Evolutionary conservation across 2,113 vertebrate genomes (phyloP).

Genomic region (Cavia porcellus): DNA sequence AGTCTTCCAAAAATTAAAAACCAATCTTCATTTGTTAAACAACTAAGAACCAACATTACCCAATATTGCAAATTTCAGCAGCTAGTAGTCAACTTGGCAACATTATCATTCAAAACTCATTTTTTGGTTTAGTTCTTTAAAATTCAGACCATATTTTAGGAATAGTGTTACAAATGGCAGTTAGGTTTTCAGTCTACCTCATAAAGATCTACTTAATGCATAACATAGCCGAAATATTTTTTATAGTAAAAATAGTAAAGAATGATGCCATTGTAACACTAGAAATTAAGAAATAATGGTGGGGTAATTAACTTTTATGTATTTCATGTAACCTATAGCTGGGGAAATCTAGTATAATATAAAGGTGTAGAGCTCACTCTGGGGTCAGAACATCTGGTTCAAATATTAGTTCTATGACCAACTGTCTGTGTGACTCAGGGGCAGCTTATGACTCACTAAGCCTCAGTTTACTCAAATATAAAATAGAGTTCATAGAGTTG

Average conservation of each 20-base stretch:
- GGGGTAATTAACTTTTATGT: constrained; percentile 70
- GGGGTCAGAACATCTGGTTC: constrained; percentile 52
- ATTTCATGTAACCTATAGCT: constrained; percentile 10
- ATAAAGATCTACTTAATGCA: constrained; percentile 65
- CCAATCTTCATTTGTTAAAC: constrained; percentile 26
- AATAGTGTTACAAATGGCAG: constrained; percentile 55
- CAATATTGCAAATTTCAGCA: constrained; percentile 15
- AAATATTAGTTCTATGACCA: constrained; percentile 23
- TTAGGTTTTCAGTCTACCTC: constrained; percentile 63
- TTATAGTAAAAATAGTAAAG: constrained; percentile 68
- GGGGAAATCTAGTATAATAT: constrained; percentile 14
- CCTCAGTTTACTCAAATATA: constrained; percentile 38
- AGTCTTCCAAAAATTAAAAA: not conserved
- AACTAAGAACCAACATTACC: constrained; percentile 2
- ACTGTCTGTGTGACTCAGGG: not conserved
- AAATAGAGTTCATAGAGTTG: not conserved
- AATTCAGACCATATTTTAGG: constrained; percentile 70
- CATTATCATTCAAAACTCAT: constrained; percentile 42
- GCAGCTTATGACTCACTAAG: not conserved
- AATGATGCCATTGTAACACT: constrained; percentile 65
- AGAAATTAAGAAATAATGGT: constrained; percentile 59
- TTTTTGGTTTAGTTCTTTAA: constrained; percentile 60
- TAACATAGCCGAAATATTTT: constrained; percentile 73
- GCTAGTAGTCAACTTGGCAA: not conserved
- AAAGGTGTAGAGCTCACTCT: not conserved